Evolutionary conservation across 2,797 vertebrate genomes (phyloP).

Genomic region (Rhinophrynus dorsalis): DNA sequence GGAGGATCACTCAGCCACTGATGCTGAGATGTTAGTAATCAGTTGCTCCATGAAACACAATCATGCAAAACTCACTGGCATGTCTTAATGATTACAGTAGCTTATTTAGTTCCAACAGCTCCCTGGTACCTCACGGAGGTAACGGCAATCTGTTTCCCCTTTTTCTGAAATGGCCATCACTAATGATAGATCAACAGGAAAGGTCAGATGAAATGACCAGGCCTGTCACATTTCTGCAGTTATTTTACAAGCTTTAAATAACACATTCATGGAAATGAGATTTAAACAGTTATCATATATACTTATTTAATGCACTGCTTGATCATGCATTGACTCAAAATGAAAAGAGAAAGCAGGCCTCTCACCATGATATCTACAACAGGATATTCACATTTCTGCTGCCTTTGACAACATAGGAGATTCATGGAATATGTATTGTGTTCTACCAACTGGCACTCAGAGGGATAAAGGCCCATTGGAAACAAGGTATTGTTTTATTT

Average conservation of each 20-base stretch:
- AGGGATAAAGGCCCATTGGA: too few species aligned
- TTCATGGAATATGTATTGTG: not conserved
- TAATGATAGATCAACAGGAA: not conserved
- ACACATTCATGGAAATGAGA: too few species aligned
- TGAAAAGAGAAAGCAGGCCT: too few species aligned
- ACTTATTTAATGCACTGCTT: too few species aligned
- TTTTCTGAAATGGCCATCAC: not conserved
- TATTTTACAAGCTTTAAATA: too few species aligned
- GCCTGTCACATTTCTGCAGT: not conserved
- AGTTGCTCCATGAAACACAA: constrained; percentile 68
- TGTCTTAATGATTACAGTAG: constrained; percentile 66
- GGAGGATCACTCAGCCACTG: constrained; percentile 66
- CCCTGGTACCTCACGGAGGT: not conserved
- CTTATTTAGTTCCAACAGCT: not conserved
- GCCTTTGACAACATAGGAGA: not conserved
- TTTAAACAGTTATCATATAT: too few species aligned
- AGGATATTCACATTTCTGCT: not conserved
- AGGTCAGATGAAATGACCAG: not conserved
- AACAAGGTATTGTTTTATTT: too few species aligned
- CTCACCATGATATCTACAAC: too few species aligned
- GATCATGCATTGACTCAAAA: too few species aligned
- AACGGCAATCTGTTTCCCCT: not conserved
- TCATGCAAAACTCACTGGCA: constrained; percentile 69
- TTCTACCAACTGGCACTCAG: too few species aligned
- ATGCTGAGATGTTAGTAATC: constrained; percentile 67